These are phyloP conservation scores for Acromyrmex heyeri DNA, from an alignment of 1,140 invertebrate genomes.

Conservation along the genomic window DNA sequence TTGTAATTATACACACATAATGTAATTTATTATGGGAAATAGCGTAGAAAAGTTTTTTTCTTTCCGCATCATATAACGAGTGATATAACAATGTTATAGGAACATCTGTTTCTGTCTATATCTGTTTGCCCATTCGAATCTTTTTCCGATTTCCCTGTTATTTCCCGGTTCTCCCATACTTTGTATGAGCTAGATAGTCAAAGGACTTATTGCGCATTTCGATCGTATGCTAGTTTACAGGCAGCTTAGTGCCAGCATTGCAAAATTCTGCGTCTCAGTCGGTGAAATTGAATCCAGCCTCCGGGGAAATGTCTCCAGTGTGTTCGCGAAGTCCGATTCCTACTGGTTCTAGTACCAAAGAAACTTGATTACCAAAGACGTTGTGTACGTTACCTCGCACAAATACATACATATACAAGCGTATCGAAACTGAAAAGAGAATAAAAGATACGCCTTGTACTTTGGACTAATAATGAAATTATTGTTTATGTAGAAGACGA, in stretches of 20 bases:
- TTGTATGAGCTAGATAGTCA: constrained; percentile 68
- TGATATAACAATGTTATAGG: background rate
- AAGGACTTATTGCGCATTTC: constrained; percentile 77
- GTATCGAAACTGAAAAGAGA: constrained; percentile 22
- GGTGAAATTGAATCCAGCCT: constrained; percentile 81
- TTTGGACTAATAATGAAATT: constrained; percentile 35
- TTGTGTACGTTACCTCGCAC: constrained; percentile 39
- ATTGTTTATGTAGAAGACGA: constrained; percentile 16
- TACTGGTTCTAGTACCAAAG: constrained; percentile 56
- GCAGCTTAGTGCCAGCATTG: constrained; percentile 74
- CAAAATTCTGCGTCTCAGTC: constrained; percentile 79
- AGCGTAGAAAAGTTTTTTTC: background rate
- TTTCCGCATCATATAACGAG: background rate
- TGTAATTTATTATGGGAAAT: constrained; percentile 3
- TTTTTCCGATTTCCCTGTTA: constrained; percentile 16
- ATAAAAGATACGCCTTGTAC: background rate
- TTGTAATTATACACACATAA: background rate
- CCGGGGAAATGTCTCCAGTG: constrained; percentile 79
- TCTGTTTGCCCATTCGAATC: constrained; percentile 19
- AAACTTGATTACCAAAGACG: constrained; percentile 79
- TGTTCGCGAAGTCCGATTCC: constrained; percentile 62
- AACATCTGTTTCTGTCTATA: constrained; percentile 8
- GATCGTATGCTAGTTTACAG: constrained; percentile 74
- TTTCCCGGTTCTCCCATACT: constrained; percentile 27
- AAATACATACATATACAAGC: background rate